Evolutionary conservation across 2,797 vertebrate genomes (phyloP).

Genomic region (Bovichtus variegatus): DNA sequence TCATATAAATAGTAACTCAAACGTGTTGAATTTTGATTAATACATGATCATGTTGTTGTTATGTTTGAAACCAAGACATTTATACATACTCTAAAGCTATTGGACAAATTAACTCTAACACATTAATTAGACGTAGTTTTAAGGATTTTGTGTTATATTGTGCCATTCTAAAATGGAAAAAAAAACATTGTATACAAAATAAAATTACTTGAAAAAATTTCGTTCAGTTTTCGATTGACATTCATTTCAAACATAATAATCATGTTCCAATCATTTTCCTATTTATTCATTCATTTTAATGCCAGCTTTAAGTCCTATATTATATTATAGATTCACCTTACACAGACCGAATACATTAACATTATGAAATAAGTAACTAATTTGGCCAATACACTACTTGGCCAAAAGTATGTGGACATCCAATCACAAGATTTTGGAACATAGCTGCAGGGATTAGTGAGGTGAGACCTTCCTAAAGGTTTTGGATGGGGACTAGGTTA

Average conservation of each 20-base stretch:
- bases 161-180: constrained; percentile 44
- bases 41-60: neutral
- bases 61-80: constrained; percentile 7
- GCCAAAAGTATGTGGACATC: neutral
- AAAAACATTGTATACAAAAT: constrained; percentile 55
- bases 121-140: constrained; percentile 13
- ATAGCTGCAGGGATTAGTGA: neutral
- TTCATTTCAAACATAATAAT: constrained; percentile 50
- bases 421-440: neutral
- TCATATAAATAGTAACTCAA: constrained; percentile 9
- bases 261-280: neutral
- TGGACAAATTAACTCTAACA: constrained; percentile 10
- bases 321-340: neutral
- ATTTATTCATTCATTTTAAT: neutral
- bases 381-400: neutral
- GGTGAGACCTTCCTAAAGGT: neutral
- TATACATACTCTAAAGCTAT: neutral
- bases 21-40: constrained; percentile 1
- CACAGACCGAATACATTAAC: neutral
- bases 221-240: constrained; percentile 47
- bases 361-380: neutral
- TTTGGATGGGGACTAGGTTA: neutral
- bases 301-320: neutral
- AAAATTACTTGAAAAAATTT: constrained; percentile 55
- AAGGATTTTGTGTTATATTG: constrained; percentile 35